Evolutionary conservation across 2,113 vertebrate genomes (phyloP), one percentile per base, ranked within the genome.

Genomic region (Nerophis lumbriciformis): DNA sequence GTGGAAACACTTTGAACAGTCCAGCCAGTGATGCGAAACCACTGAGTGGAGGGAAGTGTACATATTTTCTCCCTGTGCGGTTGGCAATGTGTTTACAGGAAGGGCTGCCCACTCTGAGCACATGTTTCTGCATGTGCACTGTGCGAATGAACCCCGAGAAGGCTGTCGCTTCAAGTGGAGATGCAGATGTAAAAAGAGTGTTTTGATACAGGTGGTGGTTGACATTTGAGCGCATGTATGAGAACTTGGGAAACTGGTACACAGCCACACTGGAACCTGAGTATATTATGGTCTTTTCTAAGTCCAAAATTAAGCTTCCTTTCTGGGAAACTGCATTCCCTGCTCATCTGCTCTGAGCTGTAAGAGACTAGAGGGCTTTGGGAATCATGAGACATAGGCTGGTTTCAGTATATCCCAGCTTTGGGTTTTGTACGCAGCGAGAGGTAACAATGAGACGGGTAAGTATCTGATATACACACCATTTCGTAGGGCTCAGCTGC

Each of bases 21-120:
- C 83, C 84, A 88, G 84, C 79, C 81, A 88, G 80, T 90, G 87
- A 88, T 88, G 85, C 76, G 35, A 73, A 73, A 76, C 82, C 70
- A 70, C 69, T 71, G 71, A 81, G 81, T 72, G 52, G 75, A 76
- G 83, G 71, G 80, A 78, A 75, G 75, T 82, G 87, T 81, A 79
- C 85, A 89, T 89, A 88, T 87, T 90, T 91, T 90, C 87, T 87
- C 79, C 82, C 79, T 86, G 78, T 88, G 90, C 57, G 85, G 87
- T 91, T 85, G 81, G 82, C 86, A 85, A 73, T 88, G 80, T 90
- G 86, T 89, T 90, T 88, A 89, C 87, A 90, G 81, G 84, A 90
- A 85, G 81, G 65, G 75, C 77, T 84, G 66, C 78, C 83, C 71
- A 71, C 64, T 66, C 48, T 4, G 63, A 53, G 81, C 88, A 90